A percentile compares a stretch with the other conserved stretches of the same genome.
Evolutionary conservation across 1,140 invertebrate genomes (phyloP).

Genomic region (Euborellia annulipes): DNA sequence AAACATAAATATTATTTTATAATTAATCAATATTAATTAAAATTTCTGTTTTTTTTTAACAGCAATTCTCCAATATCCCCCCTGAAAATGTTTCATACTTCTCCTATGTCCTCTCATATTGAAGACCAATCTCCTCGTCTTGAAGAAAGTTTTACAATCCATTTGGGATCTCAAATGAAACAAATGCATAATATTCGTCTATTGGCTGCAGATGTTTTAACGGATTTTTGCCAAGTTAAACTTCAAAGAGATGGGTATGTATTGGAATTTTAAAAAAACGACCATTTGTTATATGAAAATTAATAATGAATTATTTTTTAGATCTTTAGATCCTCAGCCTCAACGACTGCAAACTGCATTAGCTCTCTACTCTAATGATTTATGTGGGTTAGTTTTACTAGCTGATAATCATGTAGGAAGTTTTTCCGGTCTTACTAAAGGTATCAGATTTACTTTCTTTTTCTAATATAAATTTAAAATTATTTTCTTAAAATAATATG

Average conservation of each 20-base stretch:
- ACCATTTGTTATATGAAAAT: constrained; percentile 5
- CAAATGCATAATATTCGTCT: constrained; percentile 95
- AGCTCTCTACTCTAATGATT: constrained; percentile 79
- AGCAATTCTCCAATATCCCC: constrained; percentile 14
- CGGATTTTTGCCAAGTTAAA: constrained; percentile 58
- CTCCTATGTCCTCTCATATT: neutral
- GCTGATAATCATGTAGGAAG: constrained; percentile 60
- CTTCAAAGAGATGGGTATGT: constrained; percentile 32
- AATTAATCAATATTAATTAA: neutral
- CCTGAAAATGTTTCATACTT: constrained; percentile 3
- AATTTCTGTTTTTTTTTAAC: neutral
- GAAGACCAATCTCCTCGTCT: constrained; percentile 27
- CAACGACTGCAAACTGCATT: constrained; percentile 84
- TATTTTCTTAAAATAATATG: constrained; percentile 2
- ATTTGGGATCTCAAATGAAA: constrained; percentile 93
- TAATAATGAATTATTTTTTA: constrained; percentile 14
- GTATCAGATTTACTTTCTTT: constrained; percentile 25
- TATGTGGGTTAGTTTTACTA: constrained; percentile 74
- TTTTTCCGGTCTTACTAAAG: constrained; percentile 55
- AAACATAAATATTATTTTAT: too few relatives aligned
- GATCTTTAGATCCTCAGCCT: constrained; percentile 40
- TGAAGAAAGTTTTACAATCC: constrained; percentile 95
- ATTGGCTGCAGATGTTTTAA: constrained; percentile 63
- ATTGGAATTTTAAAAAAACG: neutral
- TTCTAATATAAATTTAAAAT: constrained; percentile 1